phyloP scores from a whole-genome alignment of 2,888 invertebrate genomes.

The Diplazon laetatorius region DNA sequence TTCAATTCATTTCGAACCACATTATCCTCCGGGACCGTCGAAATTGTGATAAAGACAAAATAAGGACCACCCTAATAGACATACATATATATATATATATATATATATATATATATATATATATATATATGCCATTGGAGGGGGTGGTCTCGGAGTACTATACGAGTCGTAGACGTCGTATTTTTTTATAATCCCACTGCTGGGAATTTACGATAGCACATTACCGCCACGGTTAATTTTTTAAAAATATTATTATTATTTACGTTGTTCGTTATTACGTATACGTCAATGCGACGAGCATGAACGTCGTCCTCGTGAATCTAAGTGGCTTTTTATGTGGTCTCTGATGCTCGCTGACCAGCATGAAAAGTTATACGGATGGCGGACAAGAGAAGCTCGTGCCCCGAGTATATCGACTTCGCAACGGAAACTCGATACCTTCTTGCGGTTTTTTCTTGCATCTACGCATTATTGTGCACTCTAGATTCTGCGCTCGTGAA shows the following conservation, averaged over 20 bases:
- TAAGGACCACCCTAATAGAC: too few species aligned
- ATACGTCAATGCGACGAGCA: not conserved
- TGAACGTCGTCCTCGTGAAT: not conserved
- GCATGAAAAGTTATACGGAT: conserved; percentile 19
- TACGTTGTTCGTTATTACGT: conserved; percentile 17
- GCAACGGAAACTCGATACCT: conserved; percentile 50
- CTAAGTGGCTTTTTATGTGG: conserved; percentile 6
- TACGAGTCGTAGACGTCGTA: conserved; percentile 15
- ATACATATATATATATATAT: too few species aligned
- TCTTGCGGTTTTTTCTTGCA: conserved; percentile 48
- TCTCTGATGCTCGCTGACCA: conserved; percentile 31
- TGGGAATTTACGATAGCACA: conserved; percentile 75
- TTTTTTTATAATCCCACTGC: conserved; percentile 75
- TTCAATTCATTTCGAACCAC: too few species aligned
- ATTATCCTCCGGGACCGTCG: too few species aligned
- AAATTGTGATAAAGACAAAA: too few species aligned
- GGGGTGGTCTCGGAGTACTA: conserved; percentile 31
- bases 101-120: too few species aligned
- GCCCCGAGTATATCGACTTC: conserved; percentile 46
- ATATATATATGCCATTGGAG: too few species aligned
- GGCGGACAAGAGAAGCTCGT: conserved; percentile 29
- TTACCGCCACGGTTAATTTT: conserved; percentile 70
- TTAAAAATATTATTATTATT: too few species aligned
- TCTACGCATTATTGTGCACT: conserved; percentile 3
- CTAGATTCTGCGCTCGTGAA: conserved; percentile 22